These are phyloP conservation scores for Sebastes oblongus DNA, from an alignment of 2,797 vertebrate genomes.

Conservation along the genomic window DNA sequence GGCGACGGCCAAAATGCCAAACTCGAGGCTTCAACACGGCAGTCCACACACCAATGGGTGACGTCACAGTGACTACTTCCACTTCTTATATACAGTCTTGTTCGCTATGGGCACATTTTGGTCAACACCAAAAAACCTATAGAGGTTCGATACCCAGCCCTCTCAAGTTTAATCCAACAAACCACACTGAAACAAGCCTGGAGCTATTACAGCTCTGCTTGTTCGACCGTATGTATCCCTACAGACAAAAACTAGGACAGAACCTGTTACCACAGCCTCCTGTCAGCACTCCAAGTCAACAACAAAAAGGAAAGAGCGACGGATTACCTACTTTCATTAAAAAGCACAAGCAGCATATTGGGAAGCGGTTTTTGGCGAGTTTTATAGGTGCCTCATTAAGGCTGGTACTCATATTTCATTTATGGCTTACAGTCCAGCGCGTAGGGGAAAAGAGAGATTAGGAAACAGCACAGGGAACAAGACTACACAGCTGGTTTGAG, in stretches of 20 bases:
- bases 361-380: neutral
- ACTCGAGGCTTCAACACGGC: too few relatives aligned
- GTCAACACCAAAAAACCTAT: neutral
- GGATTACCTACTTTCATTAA: constrained; percentile 1
- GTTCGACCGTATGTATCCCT: neutral
- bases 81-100: too few relatives aligned
- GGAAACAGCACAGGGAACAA: neutral
- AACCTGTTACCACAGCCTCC: neutral
- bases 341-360: constrained; percentile 5
- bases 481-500: neutral
- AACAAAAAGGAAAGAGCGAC: neutral
- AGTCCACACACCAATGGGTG: too few relatives aligned
- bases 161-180: neutral
- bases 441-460: neutral
- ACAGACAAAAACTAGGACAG: neutral
- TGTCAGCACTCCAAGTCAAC: neutral
- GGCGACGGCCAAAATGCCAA: too few relatives aligned
- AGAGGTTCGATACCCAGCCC: neutral
- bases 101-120: neutral
- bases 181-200: neutral
- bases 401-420: constrained; percentile 20
- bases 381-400: neutral
- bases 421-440: neutral
- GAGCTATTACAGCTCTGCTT: neutral
- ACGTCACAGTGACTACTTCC: too few relatives aligned